phyloP scores from a whole-genome alignment of 2,113 vertebrate genomes.

The Heterotis niloticus region DNA sequence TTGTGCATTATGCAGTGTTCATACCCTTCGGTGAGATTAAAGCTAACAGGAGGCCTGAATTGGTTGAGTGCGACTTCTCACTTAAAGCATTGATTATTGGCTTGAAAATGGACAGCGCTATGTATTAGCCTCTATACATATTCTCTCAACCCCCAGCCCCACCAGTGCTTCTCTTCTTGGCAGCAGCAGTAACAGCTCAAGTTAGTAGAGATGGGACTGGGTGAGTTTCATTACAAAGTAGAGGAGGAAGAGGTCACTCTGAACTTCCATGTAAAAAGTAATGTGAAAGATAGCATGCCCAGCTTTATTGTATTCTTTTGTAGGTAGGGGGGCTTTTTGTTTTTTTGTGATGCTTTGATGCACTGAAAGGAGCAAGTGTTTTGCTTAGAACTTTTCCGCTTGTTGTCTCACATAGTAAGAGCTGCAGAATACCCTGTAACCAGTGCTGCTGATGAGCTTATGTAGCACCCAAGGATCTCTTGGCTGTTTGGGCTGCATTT shows the following conservation, averaged over 20 bases:
- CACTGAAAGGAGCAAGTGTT: background rate
- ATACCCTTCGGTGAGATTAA: background rate
- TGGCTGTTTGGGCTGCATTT: background rate
- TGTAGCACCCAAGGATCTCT: no score
- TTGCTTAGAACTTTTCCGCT: no score
- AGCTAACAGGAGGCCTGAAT: background rate
- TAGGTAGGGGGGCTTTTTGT: background rate
- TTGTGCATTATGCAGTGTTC: background rate
- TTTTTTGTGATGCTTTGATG: background rate
- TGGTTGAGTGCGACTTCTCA: background rate
- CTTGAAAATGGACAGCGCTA: no score
- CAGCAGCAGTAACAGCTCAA: background rate
- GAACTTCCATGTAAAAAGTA: background rate
- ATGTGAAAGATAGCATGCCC: background rate
- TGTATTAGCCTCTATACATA: background rate
- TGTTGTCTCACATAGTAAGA: no score
- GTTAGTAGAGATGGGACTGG: slow-evolving; percentile 8
- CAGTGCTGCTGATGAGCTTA: no score
- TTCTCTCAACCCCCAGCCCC: background rate
- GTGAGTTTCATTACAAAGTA: slow-evolving; percentile 6
- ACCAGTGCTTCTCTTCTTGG: background rate
- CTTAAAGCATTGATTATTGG: background rate
- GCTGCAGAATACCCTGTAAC: no score
- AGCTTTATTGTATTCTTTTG: background rate
- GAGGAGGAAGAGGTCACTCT: slow-evolving; percentile 16